A percentile compares a stretch with the other conserved stretches of the same genome.
These are phyloP conservation scores for Rhamnusium bicolor DNA, from an alignment of 2,888 invertebrate genomes.

Conservation along the genomic window DNA sequence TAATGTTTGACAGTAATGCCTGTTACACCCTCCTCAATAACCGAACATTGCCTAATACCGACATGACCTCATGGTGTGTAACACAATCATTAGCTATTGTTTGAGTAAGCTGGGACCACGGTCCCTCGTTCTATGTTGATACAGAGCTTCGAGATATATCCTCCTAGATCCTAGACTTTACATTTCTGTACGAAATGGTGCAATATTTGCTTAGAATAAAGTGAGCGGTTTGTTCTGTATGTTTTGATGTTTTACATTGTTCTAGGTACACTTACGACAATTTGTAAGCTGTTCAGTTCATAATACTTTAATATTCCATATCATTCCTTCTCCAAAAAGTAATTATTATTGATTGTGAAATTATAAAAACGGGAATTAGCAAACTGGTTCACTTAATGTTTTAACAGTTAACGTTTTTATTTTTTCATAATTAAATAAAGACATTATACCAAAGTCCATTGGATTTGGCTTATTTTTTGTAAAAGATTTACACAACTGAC, in stretches of 20 bases:
- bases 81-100: slow-evolving; percentile 67
- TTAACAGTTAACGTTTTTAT: no score
- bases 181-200: neutral
- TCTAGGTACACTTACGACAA: neutral
- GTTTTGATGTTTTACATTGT: neutral
- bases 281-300: neutral
- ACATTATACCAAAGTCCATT: no score
- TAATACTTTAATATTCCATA: no score
- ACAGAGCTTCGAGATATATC: slow-evolving; percentile 8
- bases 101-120: slow-evolving; percentile 53
- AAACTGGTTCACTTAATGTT: no score
- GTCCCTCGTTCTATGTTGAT: slow-evolving; percentile 32
- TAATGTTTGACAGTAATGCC: slow-evolving; percentile 64
- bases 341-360: no score
- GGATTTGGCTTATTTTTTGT: no score
- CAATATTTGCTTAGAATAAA: slow-evolving; percentile 15
- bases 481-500: no score
- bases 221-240: neutral
- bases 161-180: slow-evolving; percentile 19
- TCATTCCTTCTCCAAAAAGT: no score
- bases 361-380: no score
- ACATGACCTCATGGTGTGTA: slow-evolving; percentile 66
- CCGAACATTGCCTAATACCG: slow-evolving; percentile 64
- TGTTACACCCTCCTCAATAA: slow-evolving; percentile 62
- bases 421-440: no score